Percentiles rank a stretch among this genome's conserved stretches.
phyloP scores from a whole-genome alignment of 2,888 invertebrate species.

The Parnassius mnemosyne region DNA sequence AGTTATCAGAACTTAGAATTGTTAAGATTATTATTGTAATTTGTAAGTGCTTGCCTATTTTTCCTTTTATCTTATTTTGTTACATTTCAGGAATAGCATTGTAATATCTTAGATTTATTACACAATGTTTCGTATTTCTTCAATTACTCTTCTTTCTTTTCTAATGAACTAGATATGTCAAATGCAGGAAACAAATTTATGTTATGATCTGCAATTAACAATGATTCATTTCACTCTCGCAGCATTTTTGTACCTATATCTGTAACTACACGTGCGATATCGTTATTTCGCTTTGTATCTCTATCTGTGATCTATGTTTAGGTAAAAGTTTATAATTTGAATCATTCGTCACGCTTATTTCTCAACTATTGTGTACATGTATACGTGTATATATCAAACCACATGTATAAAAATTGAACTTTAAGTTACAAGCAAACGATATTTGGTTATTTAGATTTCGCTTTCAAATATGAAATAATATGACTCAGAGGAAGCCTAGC shows the following conservation, averaged over 20 bases:
- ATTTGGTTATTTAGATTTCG: slow-evolving; percentile 13
- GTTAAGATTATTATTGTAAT: slow-evolving; percentile 70
- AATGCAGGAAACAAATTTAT: slow-evolving; percentile 65
- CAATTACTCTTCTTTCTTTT: slow-evolving; percentile 48
- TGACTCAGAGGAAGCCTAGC: slow-evolving; percentile 16
- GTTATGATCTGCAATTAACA: slow-evolving; percentile 40
- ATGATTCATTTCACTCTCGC: slow-evolving; percentile 18
- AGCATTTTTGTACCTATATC: slow-evolving; percentile 8
- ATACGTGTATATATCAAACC: slow-evolving; percentile 32
- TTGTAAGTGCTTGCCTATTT: slow-evolving; percentile 74
- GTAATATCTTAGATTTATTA: slow-evolving; percentile 40
- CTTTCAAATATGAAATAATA: slow-evolving; percentile 9
- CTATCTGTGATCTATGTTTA: slow-evolving; percentile 79
- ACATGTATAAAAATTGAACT: slow-evolving; percentile 27
- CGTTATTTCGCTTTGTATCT: slow-evolving; percentile 58
- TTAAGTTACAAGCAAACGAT: slow-evolving; percentile 18
- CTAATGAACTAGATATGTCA: slow-evolving; percentile 49
- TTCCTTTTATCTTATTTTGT: slow-evolving; percentile 54
- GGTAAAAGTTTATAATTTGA: slow-evolving; percentile 75
- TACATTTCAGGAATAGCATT: slow-evolving; percentile 26
- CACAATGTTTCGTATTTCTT: slow-evolving; percentile 53
- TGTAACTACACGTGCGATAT: slow-evolving; percentile 20
- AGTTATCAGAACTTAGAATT: slow-evolving; percentile 72
- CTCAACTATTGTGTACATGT: slow-evolving; percentile 15
- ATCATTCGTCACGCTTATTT: slow-evolving; percentile 53